phyloP scores from a whole-genome alignment of 1,140 invertebrate genomes.

The Trichoplusia ni region DNA sequence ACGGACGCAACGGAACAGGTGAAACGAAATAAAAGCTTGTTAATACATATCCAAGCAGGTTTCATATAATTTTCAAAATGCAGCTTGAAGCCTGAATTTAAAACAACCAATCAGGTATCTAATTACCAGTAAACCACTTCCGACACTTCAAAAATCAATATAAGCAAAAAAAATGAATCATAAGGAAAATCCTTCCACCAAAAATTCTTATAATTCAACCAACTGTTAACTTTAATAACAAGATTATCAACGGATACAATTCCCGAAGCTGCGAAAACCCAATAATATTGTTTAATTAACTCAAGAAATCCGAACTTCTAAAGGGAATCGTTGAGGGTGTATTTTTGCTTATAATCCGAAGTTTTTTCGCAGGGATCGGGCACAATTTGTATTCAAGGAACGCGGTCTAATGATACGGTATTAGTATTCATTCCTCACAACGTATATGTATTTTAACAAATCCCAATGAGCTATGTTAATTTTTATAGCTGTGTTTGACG shows the following conservation, averaged over 20 bases:
- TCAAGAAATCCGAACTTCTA: not conserved
- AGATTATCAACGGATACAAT: not conserved
- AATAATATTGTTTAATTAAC: not conserved
- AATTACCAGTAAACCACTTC: too few relatives aligned
- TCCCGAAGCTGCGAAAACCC: not conserved
- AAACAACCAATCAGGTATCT: too few relatives aligned
- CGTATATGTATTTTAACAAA: constrained; percentile 26
- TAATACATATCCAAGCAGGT: too few relatives aligned
- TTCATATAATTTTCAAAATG: too few relatives aligned
- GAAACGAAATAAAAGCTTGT: too few relatives aligned
- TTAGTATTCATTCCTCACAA: constrained; percentile 21
- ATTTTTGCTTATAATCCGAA: not conserved
- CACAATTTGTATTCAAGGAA: constrained; percentile 2
- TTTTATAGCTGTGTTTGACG: constrained; percentile 7
- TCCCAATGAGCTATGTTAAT: constrained; percentile 13
- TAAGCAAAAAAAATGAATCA: too few relatives aligned
- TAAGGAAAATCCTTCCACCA: too few relatives aligned
- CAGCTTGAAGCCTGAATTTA: too few relatives aligned
- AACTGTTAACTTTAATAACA: not conserved
- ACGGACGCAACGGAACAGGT: too few relatives aligned
- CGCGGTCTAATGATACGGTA: constrained; percentile 20
- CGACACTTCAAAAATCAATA: too few relatives aligned
- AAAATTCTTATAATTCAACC: too few relatives aligned
- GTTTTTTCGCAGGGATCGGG: not conserved
- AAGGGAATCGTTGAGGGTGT: not conserved